phyloP scores from a whole-genome alignment of 2,113 vertebrate species.

The Amazona vittata region DNA sequence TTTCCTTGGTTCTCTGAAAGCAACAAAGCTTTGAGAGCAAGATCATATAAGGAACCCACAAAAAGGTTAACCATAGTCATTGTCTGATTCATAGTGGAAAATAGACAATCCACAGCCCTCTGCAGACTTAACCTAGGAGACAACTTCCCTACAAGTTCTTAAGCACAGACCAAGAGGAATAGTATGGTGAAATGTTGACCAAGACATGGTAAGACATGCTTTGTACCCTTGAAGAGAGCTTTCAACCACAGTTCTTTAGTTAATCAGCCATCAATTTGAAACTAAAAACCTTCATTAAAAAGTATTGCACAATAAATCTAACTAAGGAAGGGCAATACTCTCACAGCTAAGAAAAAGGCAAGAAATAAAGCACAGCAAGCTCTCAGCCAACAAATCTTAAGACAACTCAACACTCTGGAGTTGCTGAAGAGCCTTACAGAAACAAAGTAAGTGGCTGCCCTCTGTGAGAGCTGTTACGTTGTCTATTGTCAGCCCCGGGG shows the following conservation, averaged over 20 bases:
- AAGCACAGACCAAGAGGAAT: fast-evolving
- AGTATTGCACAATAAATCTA: not conserved
- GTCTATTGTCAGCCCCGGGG: not conserved
- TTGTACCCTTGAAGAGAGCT: not conserved
- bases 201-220: not conserved
- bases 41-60: not conserved
- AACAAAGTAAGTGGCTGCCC: not conserved
- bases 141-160: not conserved
- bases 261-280: not conserved
- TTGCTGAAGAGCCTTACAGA: not conserved
- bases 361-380: not conserved
- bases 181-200: not conserved
- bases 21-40: not conserved
- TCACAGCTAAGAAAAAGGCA: not conserved
- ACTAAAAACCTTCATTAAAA: not conserved
- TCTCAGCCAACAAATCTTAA: not conserved
- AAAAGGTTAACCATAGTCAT: not conserved
- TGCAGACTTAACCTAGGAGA: not conserved
- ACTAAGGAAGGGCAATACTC: not conserved
- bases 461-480: not conserved
- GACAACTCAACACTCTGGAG: not conserved
- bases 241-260: not conserved
- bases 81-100: not conserved
- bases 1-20: not conserved
- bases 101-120: not conserved